phyloP scores from a whole-genome alignment of 2,888 invertebrate genomes.

The Eilema depressum region DNA sequence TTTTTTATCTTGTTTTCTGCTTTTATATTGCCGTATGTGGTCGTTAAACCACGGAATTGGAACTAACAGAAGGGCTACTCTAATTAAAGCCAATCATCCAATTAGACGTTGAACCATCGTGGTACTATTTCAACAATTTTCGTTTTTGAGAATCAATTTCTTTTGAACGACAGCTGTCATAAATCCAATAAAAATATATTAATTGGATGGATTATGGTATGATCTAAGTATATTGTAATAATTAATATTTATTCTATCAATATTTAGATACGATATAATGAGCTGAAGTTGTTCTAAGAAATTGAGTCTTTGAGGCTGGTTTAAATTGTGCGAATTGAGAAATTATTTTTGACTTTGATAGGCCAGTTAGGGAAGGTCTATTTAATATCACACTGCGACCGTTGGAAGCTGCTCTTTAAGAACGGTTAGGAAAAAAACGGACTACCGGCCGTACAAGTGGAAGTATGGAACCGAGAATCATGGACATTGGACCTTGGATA shows the following conservation, averaged over 20 bases:
- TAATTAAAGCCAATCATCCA: slow-evolving; percentile 78
- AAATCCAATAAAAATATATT: slow-evolving; percentile 29
- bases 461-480: too few species aligned
- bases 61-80: slow-evolving; percentile 61
- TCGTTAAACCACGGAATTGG: slow-evolving; percentile 72
- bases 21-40: slow-evolving; percentile 47
- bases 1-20: slow-evolving; percentile 27
- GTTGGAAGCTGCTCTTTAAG: background rate
- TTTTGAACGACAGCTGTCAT: slow-evolving; percentile 23
- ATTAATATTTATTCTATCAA: slow-evolving; percentile 1
- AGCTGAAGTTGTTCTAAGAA: background rate
- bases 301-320: background rate
- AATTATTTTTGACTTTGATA: too few species aligned
- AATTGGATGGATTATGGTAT: slow-evolving; percentile 8
- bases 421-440: background rate
- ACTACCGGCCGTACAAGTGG: too few species aligned
- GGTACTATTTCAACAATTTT: slow-evolving; percentile 30
- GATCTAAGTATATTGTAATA: slow-evolving; percentile 26
- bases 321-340: too few species aligned
- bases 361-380: background rate
- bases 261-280: background rate
- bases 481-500: too few species aligned
- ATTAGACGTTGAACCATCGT: slow-evolving; percentile 64
- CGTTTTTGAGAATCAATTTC: slow-evolving; percentile 25
- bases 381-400: background rate